Evolutionary conservation across 1,140 invertebrate species (phyloP).

Genomic region (Drosophila kikkawai): DNA sequence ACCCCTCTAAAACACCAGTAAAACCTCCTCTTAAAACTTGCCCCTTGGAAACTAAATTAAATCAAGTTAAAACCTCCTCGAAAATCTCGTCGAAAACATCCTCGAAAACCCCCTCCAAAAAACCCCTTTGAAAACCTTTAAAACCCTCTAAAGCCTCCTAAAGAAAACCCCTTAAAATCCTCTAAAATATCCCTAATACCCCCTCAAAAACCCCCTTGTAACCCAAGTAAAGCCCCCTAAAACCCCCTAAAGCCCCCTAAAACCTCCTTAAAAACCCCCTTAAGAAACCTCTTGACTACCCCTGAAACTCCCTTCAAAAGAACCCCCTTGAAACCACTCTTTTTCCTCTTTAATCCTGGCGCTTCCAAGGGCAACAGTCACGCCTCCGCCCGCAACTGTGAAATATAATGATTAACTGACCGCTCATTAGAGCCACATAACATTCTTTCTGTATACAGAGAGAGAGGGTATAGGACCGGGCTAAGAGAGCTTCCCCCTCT

Average conservation of each 20-base stretch:
- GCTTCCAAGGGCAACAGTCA: slow-evolving; percentile 19
- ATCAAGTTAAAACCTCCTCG: background rate
- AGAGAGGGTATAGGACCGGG: background rate
- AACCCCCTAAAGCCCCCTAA: too few relatives aligned
- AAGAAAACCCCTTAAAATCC: background rate
- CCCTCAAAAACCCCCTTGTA: background rate
- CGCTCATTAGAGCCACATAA: slow-evolving; percentile 72
- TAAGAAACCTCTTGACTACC: too few relatives aligned
- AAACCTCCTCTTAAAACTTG: background rate
- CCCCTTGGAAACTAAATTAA: background rate
- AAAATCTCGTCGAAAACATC: background rate
- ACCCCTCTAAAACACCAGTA: background rate
- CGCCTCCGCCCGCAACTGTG: slow-evolving; percentile 24
- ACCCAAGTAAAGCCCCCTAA: background rate
- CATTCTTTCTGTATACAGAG: slow-evolving; percentile 11
- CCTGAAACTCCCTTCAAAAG: background rate
- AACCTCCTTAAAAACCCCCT: background rate
- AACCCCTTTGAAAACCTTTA: background rate
- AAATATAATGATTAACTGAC: slow-evolving; percentile 77
- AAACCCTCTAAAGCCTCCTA: background rate
- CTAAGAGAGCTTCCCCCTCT: background rate
- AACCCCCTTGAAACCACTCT: background rate
- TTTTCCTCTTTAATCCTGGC: slow-evolving; percentile 2
- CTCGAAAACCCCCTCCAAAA: background rate
- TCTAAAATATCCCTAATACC: background rate